A percentile compares a stretch with the other conserved stretches of the same genome.
Evolutionary conservation across 2,113 vertebrate species (phyloP).

Genomic region (Crocuta crocuta): DNA sequence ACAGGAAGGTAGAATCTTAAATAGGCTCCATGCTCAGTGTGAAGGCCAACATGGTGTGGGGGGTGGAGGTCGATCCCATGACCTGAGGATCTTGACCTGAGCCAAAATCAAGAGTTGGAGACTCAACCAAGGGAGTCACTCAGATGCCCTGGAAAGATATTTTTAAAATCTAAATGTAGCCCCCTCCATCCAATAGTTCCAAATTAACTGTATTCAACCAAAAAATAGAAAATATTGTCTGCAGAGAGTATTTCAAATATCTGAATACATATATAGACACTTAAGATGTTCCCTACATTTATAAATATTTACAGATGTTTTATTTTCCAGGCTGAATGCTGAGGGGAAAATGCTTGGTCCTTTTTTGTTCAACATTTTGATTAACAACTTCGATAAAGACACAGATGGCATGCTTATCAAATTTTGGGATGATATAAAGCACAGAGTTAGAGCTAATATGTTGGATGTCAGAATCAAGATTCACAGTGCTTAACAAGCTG

Average conservation of each 20-base stretch:
- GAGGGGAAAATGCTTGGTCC: not conserved
- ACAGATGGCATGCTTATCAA: constrained; percentile 73
- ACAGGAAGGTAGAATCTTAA: no score
- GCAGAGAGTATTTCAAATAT: not conserved
- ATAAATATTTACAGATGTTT: not conserved
- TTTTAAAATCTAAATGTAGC: not conserved
- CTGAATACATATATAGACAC: not conserved
- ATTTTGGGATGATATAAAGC: constrained; percentile 63
- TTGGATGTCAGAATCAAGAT: constrained; percentile 63
- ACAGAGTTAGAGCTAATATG: constrained; percentile 57
- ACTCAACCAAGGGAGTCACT: no score
- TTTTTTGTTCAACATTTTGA: constrained; percentile 64
- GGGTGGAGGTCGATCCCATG: no score
- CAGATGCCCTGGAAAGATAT: not conserved
- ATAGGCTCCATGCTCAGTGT: no score
- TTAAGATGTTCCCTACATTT: not conserved
- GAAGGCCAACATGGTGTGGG: no score
- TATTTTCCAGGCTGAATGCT: not conserved
- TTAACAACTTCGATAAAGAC: constrained; percentile 67
- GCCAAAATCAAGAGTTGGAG: no score
- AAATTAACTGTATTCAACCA: constrained; percentile 11
- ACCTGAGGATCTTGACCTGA: no score
- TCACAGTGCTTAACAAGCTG: constrained; percentile 61
- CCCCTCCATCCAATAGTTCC: not conserved
- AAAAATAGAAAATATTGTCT: not conserved